These are phyloP conservation scores for Tadarida brasiliensis DNA, from an alignment of 2,797 vertebrate genomes.

Conservation along the genomic window DNA sequence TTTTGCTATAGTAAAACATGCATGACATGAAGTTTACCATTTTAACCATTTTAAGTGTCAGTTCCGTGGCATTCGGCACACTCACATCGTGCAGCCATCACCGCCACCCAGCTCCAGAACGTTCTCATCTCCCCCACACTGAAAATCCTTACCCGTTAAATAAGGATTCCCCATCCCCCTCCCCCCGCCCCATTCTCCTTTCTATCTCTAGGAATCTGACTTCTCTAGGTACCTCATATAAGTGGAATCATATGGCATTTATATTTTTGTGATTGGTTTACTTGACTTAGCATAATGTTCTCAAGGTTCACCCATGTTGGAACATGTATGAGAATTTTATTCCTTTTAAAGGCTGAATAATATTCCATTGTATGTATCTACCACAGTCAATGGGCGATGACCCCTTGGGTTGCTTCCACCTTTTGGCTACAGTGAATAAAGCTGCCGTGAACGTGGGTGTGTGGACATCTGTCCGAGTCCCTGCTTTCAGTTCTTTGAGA, in stretches of 20 bases:
- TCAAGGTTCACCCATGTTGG: neutral
- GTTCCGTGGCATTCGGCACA: neutral
- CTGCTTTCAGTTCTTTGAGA: neutral
- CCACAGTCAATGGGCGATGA: no score
- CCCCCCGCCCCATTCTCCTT: neutral
- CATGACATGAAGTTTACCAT: neutral
- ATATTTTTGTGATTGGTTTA: neutral
- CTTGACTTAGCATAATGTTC: neutral
- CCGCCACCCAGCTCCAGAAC: neutral
- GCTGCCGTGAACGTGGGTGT: neutral
- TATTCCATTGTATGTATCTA: neutral
- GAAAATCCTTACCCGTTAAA: neutral
- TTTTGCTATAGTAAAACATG: neutral
- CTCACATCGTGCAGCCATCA: rapidly evolving
- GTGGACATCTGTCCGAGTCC: neutral
- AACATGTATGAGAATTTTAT: neutral
- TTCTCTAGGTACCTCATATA: neutral
- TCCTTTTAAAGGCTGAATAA: neutral
- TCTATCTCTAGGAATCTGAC: neutral
- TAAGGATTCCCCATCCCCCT: neutral
- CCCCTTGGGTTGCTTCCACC: neutral
- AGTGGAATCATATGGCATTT: neutral
- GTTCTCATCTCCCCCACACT: neutral
- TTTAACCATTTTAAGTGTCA: neutral
- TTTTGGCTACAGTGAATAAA: neutral